These are phyloP conservation scores for Mobula birostris DNA, from an alignment of 2,113 vertebrate species.

Conservation along the genomic window DNA sequence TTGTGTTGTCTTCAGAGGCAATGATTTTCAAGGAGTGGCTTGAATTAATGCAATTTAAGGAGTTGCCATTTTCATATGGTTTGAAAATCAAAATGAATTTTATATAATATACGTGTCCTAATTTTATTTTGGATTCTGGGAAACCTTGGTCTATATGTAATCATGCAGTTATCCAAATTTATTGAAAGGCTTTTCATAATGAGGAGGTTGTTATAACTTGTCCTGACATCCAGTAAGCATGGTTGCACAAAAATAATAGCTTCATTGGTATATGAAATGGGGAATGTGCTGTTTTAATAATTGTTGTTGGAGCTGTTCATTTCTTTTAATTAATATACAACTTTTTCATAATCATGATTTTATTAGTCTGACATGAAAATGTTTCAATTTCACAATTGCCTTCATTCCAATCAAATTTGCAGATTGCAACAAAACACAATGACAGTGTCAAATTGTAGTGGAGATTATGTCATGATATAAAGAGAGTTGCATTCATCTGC, in stretches of 20 bases:
- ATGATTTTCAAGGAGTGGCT: neutral
- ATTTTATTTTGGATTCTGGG: slow-evolving; percentile 5
- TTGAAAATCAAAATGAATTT: neutral
- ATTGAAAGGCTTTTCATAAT: slow-evolving; percentile 20
- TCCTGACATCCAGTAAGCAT: neutral
- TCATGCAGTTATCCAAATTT: neutral
- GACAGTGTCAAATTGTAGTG: neutral
- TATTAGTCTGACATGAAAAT: neutral
- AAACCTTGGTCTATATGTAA: neutral
- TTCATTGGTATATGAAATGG: neutral
- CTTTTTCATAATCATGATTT: neutral
- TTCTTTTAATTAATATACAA: neutral
- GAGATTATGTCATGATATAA: neutral
- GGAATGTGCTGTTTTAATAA: neutral
- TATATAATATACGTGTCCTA: no score
- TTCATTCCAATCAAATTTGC: neutral
- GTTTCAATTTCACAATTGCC: neutral
- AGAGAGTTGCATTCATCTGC: neutral
- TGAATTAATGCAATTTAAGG: neutral
- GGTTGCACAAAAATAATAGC: neutral
- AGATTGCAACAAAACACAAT: neutral
- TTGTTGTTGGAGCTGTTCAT: neutral
- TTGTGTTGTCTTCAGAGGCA: neutral
- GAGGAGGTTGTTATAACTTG: neutral
- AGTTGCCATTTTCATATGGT: neutral